These are phyloP conservation scores for Apodemus sylvaticus DNA, from an alignment of 2,113 vertebrate species.

Conservation along the genomic window DNA sequence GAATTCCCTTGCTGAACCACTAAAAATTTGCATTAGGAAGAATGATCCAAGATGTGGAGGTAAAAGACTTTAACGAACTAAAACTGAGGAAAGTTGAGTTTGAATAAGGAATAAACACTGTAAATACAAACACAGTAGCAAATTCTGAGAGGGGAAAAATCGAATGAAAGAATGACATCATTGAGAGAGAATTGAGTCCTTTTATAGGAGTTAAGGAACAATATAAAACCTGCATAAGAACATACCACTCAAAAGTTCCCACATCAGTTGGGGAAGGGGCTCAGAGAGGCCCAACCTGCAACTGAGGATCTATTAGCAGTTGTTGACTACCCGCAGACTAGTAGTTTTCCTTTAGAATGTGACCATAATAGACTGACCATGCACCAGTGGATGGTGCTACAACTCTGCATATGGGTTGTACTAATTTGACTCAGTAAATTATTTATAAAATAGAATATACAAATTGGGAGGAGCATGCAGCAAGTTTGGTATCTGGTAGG, in stretches of 20 bases:
- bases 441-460: neutral
- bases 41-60: neutral
- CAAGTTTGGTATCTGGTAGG: neutral
- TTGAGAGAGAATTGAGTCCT: neutral
- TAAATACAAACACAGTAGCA: neutral
- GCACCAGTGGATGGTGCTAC: neutral
- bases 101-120: neutral
- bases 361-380: neutral
- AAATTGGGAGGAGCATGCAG: neutral
- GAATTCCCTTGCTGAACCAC: neutral
- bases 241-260: neutral
- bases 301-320: neutral
- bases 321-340: neutral
- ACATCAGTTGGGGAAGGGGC: neutral
- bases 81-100: neutral
- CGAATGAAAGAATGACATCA: neutral
- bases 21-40: neutral
- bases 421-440: neutral
- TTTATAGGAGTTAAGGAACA: neutral
- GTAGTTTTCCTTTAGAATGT: neutral
- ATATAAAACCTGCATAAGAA: neutral
- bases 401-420: neutral
- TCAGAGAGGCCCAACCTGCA: neutral
- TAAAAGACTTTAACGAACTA: neutral
- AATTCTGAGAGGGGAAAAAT: neutral